These are phyloP conservation scores for Leptinotarsa tumamoca DNA, from an alignment of 2,888 invertebrate species.

Conservation along the genomic window DNA sequence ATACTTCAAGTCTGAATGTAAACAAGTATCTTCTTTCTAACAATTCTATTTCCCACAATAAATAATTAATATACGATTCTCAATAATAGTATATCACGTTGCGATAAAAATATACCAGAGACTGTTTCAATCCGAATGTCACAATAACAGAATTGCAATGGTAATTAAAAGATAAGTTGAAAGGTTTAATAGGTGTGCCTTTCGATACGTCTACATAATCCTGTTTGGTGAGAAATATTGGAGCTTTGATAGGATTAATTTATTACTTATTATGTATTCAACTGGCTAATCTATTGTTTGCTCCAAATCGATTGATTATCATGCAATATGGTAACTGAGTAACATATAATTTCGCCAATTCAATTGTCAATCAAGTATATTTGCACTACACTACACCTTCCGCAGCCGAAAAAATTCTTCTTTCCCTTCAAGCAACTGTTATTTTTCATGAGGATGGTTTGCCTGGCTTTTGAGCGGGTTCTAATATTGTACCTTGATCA, in stretches of 20 bases:
- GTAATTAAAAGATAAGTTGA: slow-evolving; percentile 38
- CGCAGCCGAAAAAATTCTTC: too few species aligned
- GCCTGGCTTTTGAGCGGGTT: too few species aligned
- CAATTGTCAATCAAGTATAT: too few species aligned
- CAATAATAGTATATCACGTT: too few species aligned
- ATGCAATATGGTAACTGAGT: neutral
- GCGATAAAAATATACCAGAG: neutral
- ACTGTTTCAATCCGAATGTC: neutral
- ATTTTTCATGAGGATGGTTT: too few species aligned
- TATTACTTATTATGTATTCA: neutral
- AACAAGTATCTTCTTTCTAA: too few species aligned
- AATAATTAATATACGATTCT: too few species aligned
- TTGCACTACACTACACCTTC: too few species aligned
- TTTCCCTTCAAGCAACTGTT: too few species aligned
- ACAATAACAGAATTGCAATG: neutral
- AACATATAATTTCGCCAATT: neutral
- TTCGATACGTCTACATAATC: slow-evolving; percentile 29
- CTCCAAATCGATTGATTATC: neutral
- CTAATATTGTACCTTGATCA: too few species aligned
- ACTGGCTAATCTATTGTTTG: neutral
- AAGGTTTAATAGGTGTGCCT: slow-evolving; percentile 46
- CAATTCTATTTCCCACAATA: too few species aligned
- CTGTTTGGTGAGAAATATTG: slow-evolving; percentile 25
- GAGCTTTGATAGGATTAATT: neutral
- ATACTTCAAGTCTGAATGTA: too few species aligned